These are phyloP conservation scores for Lycocerus yunnanus DNA, from an alignment of 2,888 invertebrate species.

Conservation along the genomic window DNA sequence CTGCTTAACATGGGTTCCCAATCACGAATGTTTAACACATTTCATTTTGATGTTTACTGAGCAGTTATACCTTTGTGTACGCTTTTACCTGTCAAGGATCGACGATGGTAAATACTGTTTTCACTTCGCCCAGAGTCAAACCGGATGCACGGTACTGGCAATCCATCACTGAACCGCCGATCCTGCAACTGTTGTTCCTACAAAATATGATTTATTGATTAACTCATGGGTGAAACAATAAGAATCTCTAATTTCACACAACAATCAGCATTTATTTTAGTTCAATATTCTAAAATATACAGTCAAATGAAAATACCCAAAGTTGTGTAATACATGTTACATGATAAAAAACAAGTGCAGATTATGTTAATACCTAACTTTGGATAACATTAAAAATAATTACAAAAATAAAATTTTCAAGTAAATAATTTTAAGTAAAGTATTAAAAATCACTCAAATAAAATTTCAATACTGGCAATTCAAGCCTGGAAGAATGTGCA, in stretches of 20 bases:
- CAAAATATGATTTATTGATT: no score
- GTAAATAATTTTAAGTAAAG: neutral
- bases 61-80: no score
- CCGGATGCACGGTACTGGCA: no score
- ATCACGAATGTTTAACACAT: no score
- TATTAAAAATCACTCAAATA: neutral
- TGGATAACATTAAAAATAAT: neutral
- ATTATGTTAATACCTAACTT: neutral
- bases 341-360: neutral
- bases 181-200: no score
- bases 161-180: no score
- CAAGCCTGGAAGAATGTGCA: neutral
- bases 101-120: no score
- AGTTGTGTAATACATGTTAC: neutral
- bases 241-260: neutral
- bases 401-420: neutral
- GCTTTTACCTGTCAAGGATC: no score
- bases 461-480: neutral
- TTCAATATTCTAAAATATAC: neutral
- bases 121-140: no score
- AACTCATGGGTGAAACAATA: no score
- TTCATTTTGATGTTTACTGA: no score
- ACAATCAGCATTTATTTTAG: neutral
- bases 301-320: neutral
- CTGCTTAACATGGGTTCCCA: no score